These are phyloP conservation scores for Phrynocephalus vlangalii DNA, from an alignment of 2,797 vertebrate species.

Conservation along the genomic window DNA sequence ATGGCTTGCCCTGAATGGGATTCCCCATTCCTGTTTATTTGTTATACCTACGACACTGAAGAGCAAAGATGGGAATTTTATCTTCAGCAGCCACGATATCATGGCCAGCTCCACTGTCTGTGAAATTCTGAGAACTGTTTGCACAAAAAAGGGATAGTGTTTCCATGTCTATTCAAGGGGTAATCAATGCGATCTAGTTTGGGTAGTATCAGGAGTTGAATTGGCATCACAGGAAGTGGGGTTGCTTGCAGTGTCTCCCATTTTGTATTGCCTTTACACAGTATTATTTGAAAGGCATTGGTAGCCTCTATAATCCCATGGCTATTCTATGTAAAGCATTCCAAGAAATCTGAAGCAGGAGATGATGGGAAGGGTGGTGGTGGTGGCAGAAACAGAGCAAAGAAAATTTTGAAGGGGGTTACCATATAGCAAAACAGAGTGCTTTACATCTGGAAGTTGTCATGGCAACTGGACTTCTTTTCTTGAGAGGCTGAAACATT, in stretches of 20 bases:
- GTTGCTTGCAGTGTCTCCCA: not conserved
- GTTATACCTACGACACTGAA: not conserved
- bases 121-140: too few species aligned
- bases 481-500: too few species aligned
- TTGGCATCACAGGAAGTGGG: not conserved
- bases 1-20: not conserved
- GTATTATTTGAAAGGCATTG: not conserved
- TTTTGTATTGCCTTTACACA: not conserved
- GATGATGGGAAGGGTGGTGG: not conserved
- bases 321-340: not conserved
- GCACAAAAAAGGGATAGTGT: too few species aligned
- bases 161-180: too few species aligned
- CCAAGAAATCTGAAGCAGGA: not conserved
- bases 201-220: not conserved
- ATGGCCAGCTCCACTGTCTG: too few species aligned
- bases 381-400: too few species aligned
- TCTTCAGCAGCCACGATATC: too few species aligned
- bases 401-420: not conserved
- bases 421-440: not conserved
- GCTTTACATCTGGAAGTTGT: not conserved
- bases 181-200: too few species aligned
- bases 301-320: not conserved
- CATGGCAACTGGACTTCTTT: too few species aligned
- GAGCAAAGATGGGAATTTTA: too few species aligned
- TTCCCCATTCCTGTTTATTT: not conserved